phyloP scores from a whole-genome alignment of 2,797 vertebrate species.

The Xenentodon cancila region DNA sequence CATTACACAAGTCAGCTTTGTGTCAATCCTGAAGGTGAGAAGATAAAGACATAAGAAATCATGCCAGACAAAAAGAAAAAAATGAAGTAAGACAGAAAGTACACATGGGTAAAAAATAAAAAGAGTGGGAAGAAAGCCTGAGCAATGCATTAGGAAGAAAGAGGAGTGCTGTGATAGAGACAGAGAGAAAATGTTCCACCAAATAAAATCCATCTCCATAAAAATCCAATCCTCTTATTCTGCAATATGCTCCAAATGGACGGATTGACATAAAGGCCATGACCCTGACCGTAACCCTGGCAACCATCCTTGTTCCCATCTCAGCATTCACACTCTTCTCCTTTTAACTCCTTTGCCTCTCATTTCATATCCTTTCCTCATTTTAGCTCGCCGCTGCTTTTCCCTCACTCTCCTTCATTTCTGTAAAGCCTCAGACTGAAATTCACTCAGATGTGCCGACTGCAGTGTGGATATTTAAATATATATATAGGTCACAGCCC shows the following conservation, averaged over 20 bases:
- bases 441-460: constrained; percentile 21
- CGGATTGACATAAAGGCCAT: constrained; percentile 59
- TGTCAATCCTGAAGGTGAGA: constrained; percentile 32
- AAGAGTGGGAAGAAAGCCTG: background rate
- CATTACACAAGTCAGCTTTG: constrained; percentile 44
- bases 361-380: constrained; percentile 11
- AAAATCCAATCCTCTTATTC: constrained; percentile 68
- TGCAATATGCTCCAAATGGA: constrained; percentile 72
- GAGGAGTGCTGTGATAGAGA: constrained; percentile 10
- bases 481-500: constrained; percentile 23
- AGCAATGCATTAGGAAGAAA: too few relatives aligned
- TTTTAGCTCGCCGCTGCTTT: background rate
- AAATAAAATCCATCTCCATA: constrained; percentile 74
- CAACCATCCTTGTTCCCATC: constrained; percentile 51
- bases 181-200: constrained; percentile 30
- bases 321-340: constrained; percentile 8
- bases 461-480: constrained; percentile 33
- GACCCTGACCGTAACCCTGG: constrained; percentile 61
- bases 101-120: too few relatives aligned
- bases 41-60: background rate
- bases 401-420: constrained; percentile 8
- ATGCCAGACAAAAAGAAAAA: background rate
- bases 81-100: background rate
- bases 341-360: constrained; percentile 18
- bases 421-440: constrained; percentile 23